Evolutionary conservation across 2,797 vertebrate species (phyloP).

Genomic region (Todus mexicanus): DNA sequence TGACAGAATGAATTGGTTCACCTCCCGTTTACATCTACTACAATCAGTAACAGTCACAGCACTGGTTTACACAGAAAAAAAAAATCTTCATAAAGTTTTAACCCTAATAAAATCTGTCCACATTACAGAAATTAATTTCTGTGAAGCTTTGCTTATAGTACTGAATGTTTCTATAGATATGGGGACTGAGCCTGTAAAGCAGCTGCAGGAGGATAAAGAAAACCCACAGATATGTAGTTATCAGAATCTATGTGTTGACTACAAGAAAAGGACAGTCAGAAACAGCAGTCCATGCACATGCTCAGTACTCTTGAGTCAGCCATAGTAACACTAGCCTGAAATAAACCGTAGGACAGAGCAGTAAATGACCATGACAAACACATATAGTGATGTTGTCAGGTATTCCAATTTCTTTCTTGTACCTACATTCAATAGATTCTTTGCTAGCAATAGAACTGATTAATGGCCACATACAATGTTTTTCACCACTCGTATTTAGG

Average conservation of each 20-base stretch:
- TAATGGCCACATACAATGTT: background rate
- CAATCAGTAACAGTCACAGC: background rate
- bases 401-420: background rate
- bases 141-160: background rate
- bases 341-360: background rate
- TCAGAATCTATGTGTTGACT: background rate
- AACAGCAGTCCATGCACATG: rapidly evolving
- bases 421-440: background rate
- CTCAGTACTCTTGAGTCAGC: background rate
- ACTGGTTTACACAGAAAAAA: background rate
- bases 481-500: background rate
- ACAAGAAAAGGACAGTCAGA: background rate
- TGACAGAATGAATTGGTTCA: background rate
- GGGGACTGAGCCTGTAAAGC: background rate
- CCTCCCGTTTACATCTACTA: background rate
- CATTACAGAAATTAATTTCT: background rate
- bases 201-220: background rate
- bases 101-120: background rate
- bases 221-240: background rate
- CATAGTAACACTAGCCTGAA: background rate
- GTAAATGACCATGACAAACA: background rate
- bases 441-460: background rate
- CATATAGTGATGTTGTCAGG: background rate
- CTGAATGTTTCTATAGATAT: background rate
- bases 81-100: background rate